phyloP scores from a whole-genome alignment of 1,140 invertebrate species.

The Leptinotarsa lineolata region DNA sequence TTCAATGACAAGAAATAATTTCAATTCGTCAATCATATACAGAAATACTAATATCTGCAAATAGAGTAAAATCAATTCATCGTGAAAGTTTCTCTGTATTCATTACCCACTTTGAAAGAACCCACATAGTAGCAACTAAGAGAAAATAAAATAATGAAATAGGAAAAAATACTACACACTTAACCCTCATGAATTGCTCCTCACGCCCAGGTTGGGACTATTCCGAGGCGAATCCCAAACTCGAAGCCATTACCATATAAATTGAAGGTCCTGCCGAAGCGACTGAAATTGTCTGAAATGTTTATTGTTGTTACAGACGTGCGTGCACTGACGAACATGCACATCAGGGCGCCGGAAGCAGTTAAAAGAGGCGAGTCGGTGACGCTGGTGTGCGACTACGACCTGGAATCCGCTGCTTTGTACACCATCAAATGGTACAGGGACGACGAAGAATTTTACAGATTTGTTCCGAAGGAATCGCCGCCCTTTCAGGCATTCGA shows the following conservation, averaged over 20 bases:
- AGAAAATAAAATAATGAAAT: no score
- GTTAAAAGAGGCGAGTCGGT: constrained; percentile 73
- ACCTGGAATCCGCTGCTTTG: constrained; percentile 73
- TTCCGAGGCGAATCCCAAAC: background rate
- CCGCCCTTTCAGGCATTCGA: constrained; percentile 70
- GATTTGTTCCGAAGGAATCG: constrained; percentile 70
- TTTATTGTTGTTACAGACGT: constrained; percentile 60
- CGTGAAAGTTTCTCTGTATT: no score
- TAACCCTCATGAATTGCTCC: no score
- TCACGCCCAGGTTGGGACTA: background rate
- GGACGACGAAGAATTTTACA: constrained; percentile 78
- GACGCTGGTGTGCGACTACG: constrained; percentile 77
- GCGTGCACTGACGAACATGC: constrained; percentile 68
- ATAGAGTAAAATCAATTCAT: no score
- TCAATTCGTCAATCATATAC: no score
- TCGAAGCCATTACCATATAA: constrained; percentile 12
- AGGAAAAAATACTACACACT: no score
- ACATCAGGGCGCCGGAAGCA: constrained; percentile 74
- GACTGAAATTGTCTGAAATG: constrained; percentile 14
- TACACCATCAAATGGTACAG: constrained; percentile 87
- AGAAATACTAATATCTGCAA: no score
- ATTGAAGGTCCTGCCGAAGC: background rate
- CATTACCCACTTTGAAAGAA: no score
- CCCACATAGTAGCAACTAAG: no score
- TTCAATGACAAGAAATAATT: no score